Evolutionary conservation across 1,140 invertebrate genomes (phyloP), one percentile per base, ranked within the genome.

Genomic region (Aplysia californica): DNA sequence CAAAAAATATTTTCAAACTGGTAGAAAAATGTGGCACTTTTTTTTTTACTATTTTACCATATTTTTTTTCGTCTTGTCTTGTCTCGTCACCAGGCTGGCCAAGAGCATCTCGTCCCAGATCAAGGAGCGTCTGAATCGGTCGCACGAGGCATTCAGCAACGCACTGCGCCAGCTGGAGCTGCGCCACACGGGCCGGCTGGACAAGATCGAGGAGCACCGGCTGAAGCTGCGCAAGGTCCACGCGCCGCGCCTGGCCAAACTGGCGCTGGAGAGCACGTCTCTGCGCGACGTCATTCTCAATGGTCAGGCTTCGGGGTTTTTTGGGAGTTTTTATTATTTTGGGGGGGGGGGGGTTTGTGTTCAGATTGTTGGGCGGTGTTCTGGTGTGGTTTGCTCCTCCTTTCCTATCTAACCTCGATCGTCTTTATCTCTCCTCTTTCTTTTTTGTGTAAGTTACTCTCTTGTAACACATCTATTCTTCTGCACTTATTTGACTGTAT

Each of bases 241-340:
- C 87, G 95, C 96, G 0, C 96, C 96, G 0, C 90, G 92, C 74
- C 92, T 97, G 70, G 95, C 96, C 0, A 93, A 95, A 66, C 89
- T 96, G n/a, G 94, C 95, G 3, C 88, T 97, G 3, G 95, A 97
- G 88, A 95, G 94, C 71, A 95, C 94, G 0, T 96, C 95, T 0
- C 93, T 96, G 84, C 93, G 93, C 82, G 96, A 97, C 87, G 91
- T 93, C 55, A 91, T 96, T 1, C 89, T 94, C 75, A 94, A 93
- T 89, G 92, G 92, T 92, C 84, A 70, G 82, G 69, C n/a, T 36
- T 31, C 58, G 44, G 61, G n/a, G n/a, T n/a, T n/a, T n/a, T n/a
- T n/a, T n/a, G n/a, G n/a, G n/a, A n/a, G n/a, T n/a, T n/a, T n/a
- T n/a, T n/a, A n/a, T n/a, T n/a, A n/a, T n/a, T n/a, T n/a, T n/a